These are phyloP conservation scores for Scyliorhinus canicula DNA, from an alignment of 2,797 vertebrate genomes.

Conservation along the genomic window DNA sequence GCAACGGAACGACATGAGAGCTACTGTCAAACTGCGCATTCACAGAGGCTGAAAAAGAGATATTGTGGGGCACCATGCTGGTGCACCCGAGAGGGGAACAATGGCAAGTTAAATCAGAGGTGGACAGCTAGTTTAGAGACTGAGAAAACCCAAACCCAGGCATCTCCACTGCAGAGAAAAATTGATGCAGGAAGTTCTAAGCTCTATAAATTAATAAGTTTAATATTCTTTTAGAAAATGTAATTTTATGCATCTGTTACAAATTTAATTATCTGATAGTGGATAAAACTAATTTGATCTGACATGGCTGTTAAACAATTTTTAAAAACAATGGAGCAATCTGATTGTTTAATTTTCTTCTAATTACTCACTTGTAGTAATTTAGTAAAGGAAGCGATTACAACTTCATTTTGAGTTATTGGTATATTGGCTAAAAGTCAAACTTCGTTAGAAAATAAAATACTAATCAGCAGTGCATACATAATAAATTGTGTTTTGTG, in stretches of 20 bases:
- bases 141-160: background rate
- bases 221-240: background rate
- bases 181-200: background rate
- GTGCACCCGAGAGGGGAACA: background rate
- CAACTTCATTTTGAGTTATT: background rate
- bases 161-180: background rate
- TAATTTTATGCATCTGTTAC: background rate
- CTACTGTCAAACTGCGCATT: background rate
- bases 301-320: background rate
- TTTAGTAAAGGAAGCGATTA: background rate
- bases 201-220: background rate
- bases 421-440: background rate
- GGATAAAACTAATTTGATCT: background rate
- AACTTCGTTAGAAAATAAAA: background rate
- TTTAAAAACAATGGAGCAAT: background rate
- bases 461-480: background rate
- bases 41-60: background rate
- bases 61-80: background rate
- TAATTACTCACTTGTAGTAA: background rate
- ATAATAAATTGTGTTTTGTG: background rate
- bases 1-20: background rate
- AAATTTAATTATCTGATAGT: background rate
- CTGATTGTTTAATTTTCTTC: background rate
- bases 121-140: background rate
- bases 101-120: background rate